Base-by-base conservation (phyloP, 2,888 invertebrate species). In the Nowickia ferox region DNA sequence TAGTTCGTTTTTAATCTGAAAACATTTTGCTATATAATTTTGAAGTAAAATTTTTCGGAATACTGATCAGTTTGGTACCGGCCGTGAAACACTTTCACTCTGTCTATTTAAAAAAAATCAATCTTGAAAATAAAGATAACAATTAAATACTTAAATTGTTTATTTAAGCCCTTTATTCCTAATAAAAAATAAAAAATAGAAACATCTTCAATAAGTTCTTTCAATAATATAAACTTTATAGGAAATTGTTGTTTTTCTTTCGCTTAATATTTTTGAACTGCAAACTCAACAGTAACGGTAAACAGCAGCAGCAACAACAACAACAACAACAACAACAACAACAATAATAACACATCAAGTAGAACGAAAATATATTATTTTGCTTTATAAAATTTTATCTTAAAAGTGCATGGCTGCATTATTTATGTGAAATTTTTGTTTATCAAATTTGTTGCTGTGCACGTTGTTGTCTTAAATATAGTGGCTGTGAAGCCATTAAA, bases 401-500 rank as follows among this genome's bases (percentile, higher is more conserved):
- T 44, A 9, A 57, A 57, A 30, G 42, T 76, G 66, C 46, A 19
- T 66, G 66, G 6, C 30, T 66, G 38, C 19, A 76, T 44, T 57
- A 65, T 76, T 66, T 55, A 46, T 76, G 42, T 53, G 22, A 38
- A 9, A 66, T 59, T 57, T n/a, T 42, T 40, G 44, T 69, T 69
- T 42, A 53, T 19, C 30, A 55, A 53, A 69, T 69, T 44, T 17
- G 48, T 59, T 61, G 9, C 22, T 51, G 38, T 51, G 55, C 1
- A 30, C 55, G 8, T 53, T 55, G 11, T 17, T 57, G 19, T 66
- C 17, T 46, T 46, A 53, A 63, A 38, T 30, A 66, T 15, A 69
- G 9, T 46, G 30, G n/a, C 51, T 51, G 63, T 53, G 22, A 42
- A 53, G 42, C 13, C 65, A 44, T 75, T 65, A 75, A 75, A 65